A percentile compares a stretch with the other conserved stretches of the same genome.
Conservation (phyloP, 2,797 vertebrate species). For the Erpetoichthys calabaricus region DNA sequence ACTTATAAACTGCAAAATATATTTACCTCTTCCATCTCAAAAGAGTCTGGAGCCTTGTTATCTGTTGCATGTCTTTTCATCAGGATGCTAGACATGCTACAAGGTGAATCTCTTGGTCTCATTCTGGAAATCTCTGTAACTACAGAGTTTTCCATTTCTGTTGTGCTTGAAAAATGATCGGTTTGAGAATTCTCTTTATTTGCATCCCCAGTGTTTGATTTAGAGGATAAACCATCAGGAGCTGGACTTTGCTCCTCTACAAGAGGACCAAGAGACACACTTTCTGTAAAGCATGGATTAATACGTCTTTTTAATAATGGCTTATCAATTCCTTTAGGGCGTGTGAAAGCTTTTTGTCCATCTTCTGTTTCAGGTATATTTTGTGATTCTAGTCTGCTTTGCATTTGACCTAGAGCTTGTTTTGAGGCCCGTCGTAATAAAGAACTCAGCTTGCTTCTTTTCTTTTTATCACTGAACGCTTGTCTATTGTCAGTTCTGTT, state of each 20-base stretch:
- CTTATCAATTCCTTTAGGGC: too few species aligned
- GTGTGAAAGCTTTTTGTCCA: not conserved
- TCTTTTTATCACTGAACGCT: slow-evolving; percentile 20
- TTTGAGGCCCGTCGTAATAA: slow-evolving; percentile 46
- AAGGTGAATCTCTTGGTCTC: slow-evolving; percentile 9
- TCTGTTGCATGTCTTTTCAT: slow-evolving; percentile 21
- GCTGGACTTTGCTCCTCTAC: slow-evolving; percentile 23
- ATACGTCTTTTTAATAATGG: slow-evolving; percentile 1
- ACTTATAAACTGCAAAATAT: not conserved
- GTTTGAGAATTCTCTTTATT: not conserved
- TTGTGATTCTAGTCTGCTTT: not conserved
- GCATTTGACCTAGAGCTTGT: slow-evolving; percentile 26
- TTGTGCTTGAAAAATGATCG: not conserved
- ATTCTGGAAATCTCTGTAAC: slow-evolving; percentile 13
- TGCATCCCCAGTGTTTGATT: not conserved
- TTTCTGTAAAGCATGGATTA: slow-evolving; percentile 11
- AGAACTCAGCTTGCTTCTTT: slow-evolving; percentile 33
- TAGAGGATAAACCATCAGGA: slow-evolving; percentile 11
- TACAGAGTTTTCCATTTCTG: not conserved
- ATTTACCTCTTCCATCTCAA: slow-evolving; percentile 67
- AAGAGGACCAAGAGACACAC: slow-evolving; percentile 16
- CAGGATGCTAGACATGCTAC: slow-evolving; percentile 13
- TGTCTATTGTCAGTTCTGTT: not conserved
- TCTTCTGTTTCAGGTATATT: not conserved
- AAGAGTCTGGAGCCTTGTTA: slow-evolving; percentile 37